Base-by-base conservation (phyloP, 1,140 invertebrate genomes). In the Vanessa tameamea region DNA sequence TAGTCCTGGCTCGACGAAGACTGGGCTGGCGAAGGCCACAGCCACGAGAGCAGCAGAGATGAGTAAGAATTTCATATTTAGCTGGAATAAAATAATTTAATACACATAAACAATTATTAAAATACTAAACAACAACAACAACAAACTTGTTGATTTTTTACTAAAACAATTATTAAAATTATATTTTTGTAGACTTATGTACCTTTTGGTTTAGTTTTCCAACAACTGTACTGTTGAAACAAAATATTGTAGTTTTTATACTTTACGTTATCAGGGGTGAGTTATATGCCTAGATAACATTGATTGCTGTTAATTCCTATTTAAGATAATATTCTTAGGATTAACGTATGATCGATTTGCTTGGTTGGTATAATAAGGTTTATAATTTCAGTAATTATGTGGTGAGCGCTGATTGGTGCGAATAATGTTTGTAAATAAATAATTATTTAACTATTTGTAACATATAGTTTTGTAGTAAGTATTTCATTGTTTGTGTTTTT, bases 41-140 rank as follows among this genome's bases (percentile, higher is more conserved):
- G 63, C 63, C 63, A 64, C 63, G n/a, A 64, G 63, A n/a, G 63
- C 63, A 14, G 47, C 43, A 14, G 63, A 43, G 13, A 64, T 13
- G 16, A 64, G 37, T 5, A 64, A 16, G 63, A 64, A 64, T 64
- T 64, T 64, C 63, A 64, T 64, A 47, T 64, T 61, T 61, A 15
- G 57, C 57, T 61, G 57, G 31, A 61, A 61, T 43, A 61, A 61
- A 26, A n/a, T 5, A 37, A 37, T 61, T 37, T 57, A 23, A 23
- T 57, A 57, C 12, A 57, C n/a, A 9, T 55, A 3, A 6, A 55
- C 20, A 55, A 55, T 53, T 31, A 31, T 31, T 31, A 51, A 51
- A 43, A 43, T 9, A 43, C 37, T 37, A 37, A 37, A 37, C 3
- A 5, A 43, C 3, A 43, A 43, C 7, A 43, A 43, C 0, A 43